Evolutionary conservation across 2,797 vertebrate species (phyloP), one percentile per base, ranked within the genome.

Genomic region (Eulemur rubriventer): DNA sequence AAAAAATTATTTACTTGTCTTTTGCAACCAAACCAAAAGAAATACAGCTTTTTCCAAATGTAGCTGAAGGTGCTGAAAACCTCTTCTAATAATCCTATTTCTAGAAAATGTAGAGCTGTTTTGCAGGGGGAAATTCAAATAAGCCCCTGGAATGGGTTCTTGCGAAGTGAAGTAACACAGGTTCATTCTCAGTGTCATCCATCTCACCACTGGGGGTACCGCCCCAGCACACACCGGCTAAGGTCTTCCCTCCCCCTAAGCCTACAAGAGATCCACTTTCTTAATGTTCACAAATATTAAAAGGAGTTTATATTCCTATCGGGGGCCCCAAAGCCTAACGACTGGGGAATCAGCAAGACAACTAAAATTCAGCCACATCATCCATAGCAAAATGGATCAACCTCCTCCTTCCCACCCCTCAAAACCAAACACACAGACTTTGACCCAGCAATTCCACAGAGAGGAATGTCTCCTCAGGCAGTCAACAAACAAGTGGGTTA

Each of bases 21-120:
- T 89, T 93, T 82, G 94, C 33, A 73, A 95, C 50, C 70, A 94
- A 93, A 89, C 86, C 95, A 96, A 98, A 75, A 6, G 81, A 96
- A 98, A 97, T 65, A 93, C 6, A 59, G 63, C 43, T 85, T 91
- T 73, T 93, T 85, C 94, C 94, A 96, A 96, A 94, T 46, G 93
- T 43, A 94, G 61, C 30, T 55, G 43, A 84, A 96, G 89, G 92
- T 95, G 75, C 89, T 94, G 93, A 96, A 96, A 97, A 94, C 76
- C 61, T 85, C 87, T 93, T 94, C 95, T 93, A 97, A 92, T 93
- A 91, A 97, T 86, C 70, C 73, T 61, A 73, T 90, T 93, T 93
- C 95, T 87, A 81, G 20, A 97, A 90, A 96, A 97, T 11, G 69
- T 4, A 48, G 90, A 92, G 82, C 78, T 96, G 83, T 93, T 96